These are phyloP conservation scores for Petroica traversi DNA, from an alignment of 2,113 vertebrate species.

Conservation along the genomic window DNA sequence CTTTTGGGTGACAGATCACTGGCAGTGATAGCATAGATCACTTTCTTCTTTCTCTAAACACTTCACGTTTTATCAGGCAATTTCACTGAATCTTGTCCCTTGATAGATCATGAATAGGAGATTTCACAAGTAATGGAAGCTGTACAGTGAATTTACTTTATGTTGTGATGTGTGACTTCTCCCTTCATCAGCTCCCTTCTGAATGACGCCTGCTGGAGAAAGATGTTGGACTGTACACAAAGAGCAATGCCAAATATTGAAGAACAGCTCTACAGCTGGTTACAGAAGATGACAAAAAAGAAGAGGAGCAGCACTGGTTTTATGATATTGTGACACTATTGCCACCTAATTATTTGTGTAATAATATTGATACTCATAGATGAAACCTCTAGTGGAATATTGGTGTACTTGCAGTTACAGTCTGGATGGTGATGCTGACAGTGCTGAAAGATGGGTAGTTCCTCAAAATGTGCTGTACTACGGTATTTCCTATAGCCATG, in stretches of 20 bases:
- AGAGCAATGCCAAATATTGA: neutral
- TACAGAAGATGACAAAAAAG: neutral
- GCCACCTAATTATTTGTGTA: neutral
- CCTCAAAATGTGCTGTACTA: too few species aligned
- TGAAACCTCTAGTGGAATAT: neutral
- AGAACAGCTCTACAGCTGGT: neutral
- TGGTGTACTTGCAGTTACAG: neutral
- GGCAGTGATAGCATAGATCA: too few species aligned
- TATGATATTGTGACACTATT: neutral
- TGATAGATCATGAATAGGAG: too few species aligned
- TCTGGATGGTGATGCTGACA: neutral
- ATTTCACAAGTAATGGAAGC: too few species aligned
- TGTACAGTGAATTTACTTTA: neutral
- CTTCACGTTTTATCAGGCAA: too few species aligned
- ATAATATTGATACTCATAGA: neutral
- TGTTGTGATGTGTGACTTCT: neutral
- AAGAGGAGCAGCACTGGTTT: neutral
- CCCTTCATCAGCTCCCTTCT: neutral
- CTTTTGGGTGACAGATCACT: too few species aligned
- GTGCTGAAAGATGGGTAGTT: too few species aligned
- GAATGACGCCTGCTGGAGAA: neutral
- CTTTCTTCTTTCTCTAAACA: too few species aligned
- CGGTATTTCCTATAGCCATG: too few species aligned
- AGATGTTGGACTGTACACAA: neutral
- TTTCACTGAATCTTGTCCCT: too few species aligned